phyloP scores from a whole-genome alignment of 2,888 invertebrate species.

The Melanchra persicariae region DNA sequence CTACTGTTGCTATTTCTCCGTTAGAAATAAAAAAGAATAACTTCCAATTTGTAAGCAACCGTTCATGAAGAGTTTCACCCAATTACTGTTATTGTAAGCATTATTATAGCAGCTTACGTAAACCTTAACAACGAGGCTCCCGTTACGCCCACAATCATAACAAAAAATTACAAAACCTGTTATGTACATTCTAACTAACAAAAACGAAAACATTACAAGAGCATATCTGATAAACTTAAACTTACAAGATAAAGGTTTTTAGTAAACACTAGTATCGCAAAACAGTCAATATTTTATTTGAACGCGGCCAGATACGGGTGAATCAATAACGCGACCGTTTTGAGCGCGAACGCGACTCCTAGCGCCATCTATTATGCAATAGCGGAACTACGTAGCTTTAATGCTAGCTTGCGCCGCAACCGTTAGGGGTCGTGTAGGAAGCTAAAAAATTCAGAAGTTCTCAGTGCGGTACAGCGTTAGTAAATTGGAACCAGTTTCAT shows the following conservation, averaged over 20 bases:
- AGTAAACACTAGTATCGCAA: constrained; percentile 77
- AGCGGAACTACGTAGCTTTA: constrained; percentile 70
- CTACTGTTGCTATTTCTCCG: background rate
- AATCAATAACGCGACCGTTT: constrained; percentile 72
- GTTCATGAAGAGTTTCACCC: constrained; percentile 33
- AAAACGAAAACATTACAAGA: constrained; percentile 63
- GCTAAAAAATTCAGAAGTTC: constrained; percentile 49
- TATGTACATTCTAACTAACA: constrained; percentile 45
- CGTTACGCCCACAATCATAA: constrained; percentile 21
- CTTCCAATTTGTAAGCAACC: constrained; percentile 31
- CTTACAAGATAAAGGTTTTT: constrained; percentile 72
- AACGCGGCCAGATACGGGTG: constrained; percentile 72
- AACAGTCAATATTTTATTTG: constrained; percentile 83
- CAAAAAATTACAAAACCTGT: constrained; percentile 31
- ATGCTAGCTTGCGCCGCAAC: constrained; percentile 22
- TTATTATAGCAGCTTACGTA: constrained; percentile 38
- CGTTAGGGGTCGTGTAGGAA: constrained; percentile 40
- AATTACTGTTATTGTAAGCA: constrained; percentile 42
- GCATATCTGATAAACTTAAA: constrained; percentile 66
- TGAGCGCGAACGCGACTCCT: constrained; percentile 49
- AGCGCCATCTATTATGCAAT: constrained; percentile 83
- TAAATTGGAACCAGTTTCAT: constrained; percentile 67
- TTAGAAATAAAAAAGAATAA: constrained; percentile 14
- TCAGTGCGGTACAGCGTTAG: constrained; percentile 45
- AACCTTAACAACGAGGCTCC: constrained; percentile 17